phyloP scores from a whole-genome alignment of 2,888 invertebrate genomes.

The Drosophila borborema region DNA sequence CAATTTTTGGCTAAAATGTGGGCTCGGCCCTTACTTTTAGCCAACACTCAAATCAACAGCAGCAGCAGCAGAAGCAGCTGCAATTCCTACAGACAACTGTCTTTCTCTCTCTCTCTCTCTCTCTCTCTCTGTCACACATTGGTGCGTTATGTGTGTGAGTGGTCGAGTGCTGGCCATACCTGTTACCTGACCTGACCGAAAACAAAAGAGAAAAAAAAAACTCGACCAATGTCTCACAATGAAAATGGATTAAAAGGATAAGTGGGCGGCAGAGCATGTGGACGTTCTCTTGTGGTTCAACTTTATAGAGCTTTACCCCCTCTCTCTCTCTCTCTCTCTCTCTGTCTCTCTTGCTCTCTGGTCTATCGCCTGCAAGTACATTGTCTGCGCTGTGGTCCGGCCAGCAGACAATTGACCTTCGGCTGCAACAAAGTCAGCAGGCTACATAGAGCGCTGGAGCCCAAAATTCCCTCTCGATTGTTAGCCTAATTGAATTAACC shows the following conservation, averaged over 20 bases:
- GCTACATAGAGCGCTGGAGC: neutral
- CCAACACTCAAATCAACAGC: constrained; percentile 51
- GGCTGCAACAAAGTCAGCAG: constrained; percentile 27
- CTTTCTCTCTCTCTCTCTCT: neutral
- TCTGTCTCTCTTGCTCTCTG: neutral
- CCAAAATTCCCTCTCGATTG: constrained; percentile 18
- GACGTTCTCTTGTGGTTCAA: constrained; percentile 5
- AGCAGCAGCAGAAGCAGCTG: constrained; percentile 23
- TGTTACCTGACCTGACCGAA: constrained; percentile 24
- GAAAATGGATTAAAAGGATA: constrained; percentile 64
- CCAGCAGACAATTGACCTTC: constrained; percentile 21
- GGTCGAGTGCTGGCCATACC: constrained; percentile 12
- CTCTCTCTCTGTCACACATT: neutral
- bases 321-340: neutral
- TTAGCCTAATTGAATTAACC: constrained; percentile 48
- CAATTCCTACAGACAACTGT: constrained; percentile 1
- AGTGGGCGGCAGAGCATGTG: constrained; percentile 33
- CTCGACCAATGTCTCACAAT: constrained; percentile 42
- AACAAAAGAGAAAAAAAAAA: neutral
- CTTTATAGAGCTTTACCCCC: neutral
- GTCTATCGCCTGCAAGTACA: neutral
- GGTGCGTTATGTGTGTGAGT: constrained; percentile 7
- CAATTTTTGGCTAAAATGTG: constrained; percentile 34
- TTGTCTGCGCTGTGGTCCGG: constrained; percentile 26
- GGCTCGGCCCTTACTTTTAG: constrained; percentile 28